Base-by-base conservation (phyloP, 1,140 invertebrate genomes). In the Teleopsis dalmanni region DNA sequence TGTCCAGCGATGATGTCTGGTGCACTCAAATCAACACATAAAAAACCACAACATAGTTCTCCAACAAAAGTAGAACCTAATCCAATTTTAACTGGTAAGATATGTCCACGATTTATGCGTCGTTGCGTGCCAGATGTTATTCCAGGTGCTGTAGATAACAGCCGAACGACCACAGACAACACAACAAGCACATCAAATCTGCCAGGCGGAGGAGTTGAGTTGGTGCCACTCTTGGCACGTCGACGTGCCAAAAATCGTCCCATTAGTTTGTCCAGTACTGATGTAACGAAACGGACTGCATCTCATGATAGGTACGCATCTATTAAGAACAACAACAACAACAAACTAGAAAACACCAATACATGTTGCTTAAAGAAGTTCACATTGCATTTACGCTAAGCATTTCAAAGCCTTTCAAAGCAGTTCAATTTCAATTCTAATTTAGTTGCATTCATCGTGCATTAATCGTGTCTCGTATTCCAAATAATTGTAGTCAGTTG, bases 171-270 rank as follows among this genome's bases (percentile, higher is more conserved):
- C 8, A 50, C 31, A 21, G 52, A 44, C 19, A 33, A n/a, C 1
- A 29, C n/a, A 11, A 47, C 50, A 4, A 43, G 29, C 35, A 31
- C 11, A 18, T 51, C 44, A 34, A 52, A 49, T 8, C 40, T 9
- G 6, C 48, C 42, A 1, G 79, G 70, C 19, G 78, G 77, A 8
- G 80, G 80, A 29, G 75, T 81, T 36, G 81, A 82, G 69, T 69
- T 82, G 57, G 80, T 81, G 37, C 78, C 80, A 9, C 57, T 82
- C 27, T 63, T 83, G 50, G 79, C 78, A 9, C 73, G 73, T 45
- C 62, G 77, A 55, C 57, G 70, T 47, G 71, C 62, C 52, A 53
- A 56, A 54, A 51, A 62, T 58, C 57, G 58, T 13, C 65, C 66
- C 51, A 65, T 72, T 41, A 73, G 72, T 27, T 59, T 79, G 14